A percentile compares a stretch with the other conserved stretches of the same genome.
Evolutionary conservation across 2,113 vertebrate genomes (phyloP).

Genomic region (Opisthocomus hoazin): DNA sequence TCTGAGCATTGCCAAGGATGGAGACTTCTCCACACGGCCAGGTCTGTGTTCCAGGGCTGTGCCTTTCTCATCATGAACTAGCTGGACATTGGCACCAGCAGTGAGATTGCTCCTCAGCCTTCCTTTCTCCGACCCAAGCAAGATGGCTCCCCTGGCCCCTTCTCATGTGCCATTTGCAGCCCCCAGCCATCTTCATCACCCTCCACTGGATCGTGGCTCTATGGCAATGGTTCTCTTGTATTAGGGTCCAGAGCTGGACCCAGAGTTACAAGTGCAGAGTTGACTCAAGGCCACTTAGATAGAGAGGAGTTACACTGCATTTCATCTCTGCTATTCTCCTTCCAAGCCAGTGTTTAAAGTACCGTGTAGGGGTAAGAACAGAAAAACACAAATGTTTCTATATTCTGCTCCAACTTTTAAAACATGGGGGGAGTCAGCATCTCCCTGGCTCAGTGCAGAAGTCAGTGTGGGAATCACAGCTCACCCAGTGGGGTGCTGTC

Average conservation of each 20-base stretch:
- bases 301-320: background rate
- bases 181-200: background rate
- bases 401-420: background rate
- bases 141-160: background rate
- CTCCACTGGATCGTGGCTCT: background rate
- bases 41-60: background rate
- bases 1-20: background rate
- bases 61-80: background rate
- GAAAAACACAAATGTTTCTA: background rate
- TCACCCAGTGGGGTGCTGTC: rapidly evolving
- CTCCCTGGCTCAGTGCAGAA: background rate
- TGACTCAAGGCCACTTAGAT: background rate
- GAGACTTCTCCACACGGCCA: background rate
- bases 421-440: background rate
- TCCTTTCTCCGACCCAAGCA: background rate
- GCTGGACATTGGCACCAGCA: background rate
- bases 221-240: background rate
- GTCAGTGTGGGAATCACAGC: background rate
- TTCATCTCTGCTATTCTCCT: background rate
- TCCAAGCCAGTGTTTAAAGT: background rate
- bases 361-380: background rate
- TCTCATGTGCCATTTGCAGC: background rate
- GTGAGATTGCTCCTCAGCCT: background rate
- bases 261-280: background rate
- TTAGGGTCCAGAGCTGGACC: background rate